phyloP scores from a whole-genome alignment of 2,113 vertebrate genomes.

The Tetraodon nigroviridis region DNA sequence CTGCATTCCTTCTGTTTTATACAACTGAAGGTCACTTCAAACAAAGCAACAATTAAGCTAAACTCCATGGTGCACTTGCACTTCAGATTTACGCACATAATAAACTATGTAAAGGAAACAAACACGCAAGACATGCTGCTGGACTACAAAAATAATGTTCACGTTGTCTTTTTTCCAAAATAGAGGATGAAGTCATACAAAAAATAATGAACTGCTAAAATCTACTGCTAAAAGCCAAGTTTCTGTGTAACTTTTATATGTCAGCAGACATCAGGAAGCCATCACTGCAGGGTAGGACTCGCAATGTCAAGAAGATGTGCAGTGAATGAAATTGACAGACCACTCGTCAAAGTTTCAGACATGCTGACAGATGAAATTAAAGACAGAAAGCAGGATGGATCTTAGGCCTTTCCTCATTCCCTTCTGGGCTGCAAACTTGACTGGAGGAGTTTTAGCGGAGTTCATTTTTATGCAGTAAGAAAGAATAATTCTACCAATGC shows the following conservation, averaged over 20 bases:
- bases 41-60: slow-evolving; percentile 52
- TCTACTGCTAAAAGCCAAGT: slow-evolving; percentile 19
- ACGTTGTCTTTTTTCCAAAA: background rate
- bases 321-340: slow-evolving; percentile 26
- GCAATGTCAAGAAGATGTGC: slow-evolving; percentile 29
- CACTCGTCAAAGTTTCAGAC: slow-evolving; percentile 23
- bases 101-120: too few species aligned
- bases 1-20: slow-evolving; percentile 39
- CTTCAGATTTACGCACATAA: background rate
- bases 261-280: slow-evolving; percentile 17
- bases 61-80: slow-evolving; percentile 16
- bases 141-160: too few species aligned
- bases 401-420: too few species aligned
- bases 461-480: too few species aligned
- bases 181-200: background rate
- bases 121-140: background rate
- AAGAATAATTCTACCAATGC: too few species aligned
- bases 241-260: slow-evolving; percentile 32
- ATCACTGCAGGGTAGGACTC: slow-evolving; percentile 33
- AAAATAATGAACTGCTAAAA: background rate
- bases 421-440: too few species aligned
- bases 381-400: too few species aligned
- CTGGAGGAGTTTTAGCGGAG: too few species aligned
- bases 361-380: too few species aligned
- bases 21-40: slow-evolving; percentile 68